Base-by-base conservation (phyloP, 2,888 invertebrate genomes). In the Neoaliturus tenellus region DNA sequence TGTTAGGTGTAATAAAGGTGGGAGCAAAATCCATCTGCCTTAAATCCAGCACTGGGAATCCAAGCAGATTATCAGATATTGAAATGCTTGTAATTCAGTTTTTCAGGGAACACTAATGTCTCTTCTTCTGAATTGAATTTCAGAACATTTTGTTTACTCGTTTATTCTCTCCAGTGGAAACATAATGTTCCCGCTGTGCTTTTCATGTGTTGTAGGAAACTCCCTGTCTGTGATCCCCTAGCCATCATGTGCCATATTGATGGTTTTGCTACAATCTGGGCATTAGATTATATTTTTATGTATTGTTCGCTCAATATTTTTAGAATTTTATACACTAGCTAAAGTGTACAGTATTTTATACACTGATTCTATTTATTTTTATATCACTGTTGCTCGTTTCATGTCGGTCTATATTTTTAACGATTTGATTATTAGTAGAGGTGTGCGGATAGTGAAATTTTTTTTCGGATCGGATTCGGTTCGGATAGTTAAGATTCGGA, bases 171-270 rank as follows among this genome's bases (percentile, higher is more conserved):
- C 28, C 28, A 28, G 62, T 62, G 62, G 62, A 62, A 62, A 62
- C 62, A 28, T n/a, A 14, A 23, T 3, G 25, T 17, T 28, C n/a
- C 51, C n/a, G n/a, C 23, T 51, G 51, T 51, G 51, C 51, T 51
- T 51, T 51, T 51, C 23, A 20, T 51, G 10, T 20, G 51, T 10
- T 23, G 51, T 51, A 51, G 20, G 20, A 51, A 23, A 51, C 51
- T 23, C 51, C 10, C 5, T 67, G 31, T 39, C 71, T 71, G 71
- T 71, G 71, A 71, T 71, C 71, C 35, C 35, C 1, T 20, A 23
- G 23, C 71, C 71, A 25, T 39, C 71, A 71, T 39, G 71, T 71
- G 71, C 71, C 71, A 71, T 71, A 71, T 71, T 39, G 39, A 71
- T 39, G 71, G 71, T 71, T 35, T 71, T 51, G 51, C 25, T 62